Conservation (phyloP, 2,113 vertebrate genomes). For the Embiotoca jacksoni region DNA sequence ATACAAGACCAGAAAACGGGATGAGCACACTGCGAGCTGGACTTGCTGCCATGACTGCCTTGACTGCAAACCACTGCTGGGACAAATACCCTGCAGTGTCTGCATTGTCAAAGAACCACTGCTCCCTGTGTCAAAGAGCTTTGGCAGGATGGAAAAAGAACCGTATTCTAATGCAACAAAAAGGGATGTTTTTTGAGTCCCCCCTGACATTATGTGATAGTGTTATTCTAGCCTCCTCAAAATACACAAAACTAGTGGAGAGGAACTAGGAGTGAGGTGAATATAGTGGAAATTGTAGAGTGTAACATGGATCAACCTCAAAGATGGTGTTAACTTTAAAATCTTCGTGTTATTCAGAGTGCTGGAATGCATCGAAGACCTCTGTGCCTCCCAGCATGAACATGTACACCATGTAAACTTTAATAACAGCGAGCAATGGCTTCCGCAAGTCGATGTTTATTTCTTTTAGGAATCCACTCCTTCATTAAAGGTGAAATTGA, state of each 20-base stretch:
- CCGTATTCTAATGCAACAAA: conserved; percentile 25
- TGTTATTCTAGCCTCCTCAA: conserved; percentile 17
- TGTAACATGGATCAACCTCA: neutral
- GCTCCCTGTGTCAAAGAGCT: conserved; percentile 16
- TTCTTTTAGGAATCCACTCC: neutral
- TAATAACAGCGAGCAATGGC: neutral
- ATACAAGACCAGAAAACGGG: conserved; percentile 58
- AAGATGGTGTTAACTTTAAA: neutral
- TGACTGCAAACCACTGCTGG: conserved; percentile 22
- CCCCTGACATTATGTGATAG: neutral
- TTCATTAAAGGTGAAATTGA: conserved; percentile 6
- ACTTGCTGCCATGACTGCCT: conserved; percentile 38
- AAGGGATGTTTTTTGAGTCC: conserved; percentile 12
- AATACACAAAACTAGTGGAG: conserved; percentile 17
- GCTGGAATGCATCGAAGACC: neutral
- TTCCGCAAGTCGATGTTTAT: neutral
- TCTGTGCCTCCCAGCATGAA: neutral
- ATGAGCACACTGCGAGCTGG: conserved; percentile 48
- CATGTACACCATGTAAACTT: neutral
- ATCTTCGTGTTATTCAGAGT: conserved; percentile 2
- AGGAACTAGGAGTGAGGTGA: conserved; percentile 8
- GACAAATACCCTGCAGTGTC: conserved; percentile 39
- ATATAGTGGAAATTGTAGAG: neutral
- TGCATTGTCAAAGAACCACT: conserved; percentile 32
- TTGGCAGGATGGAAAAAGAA: neutral